Evolutionary conservation across 1,140 invertebrate species (phyloP).

Genomic region (Wasmannia auropunctata): DNA sequence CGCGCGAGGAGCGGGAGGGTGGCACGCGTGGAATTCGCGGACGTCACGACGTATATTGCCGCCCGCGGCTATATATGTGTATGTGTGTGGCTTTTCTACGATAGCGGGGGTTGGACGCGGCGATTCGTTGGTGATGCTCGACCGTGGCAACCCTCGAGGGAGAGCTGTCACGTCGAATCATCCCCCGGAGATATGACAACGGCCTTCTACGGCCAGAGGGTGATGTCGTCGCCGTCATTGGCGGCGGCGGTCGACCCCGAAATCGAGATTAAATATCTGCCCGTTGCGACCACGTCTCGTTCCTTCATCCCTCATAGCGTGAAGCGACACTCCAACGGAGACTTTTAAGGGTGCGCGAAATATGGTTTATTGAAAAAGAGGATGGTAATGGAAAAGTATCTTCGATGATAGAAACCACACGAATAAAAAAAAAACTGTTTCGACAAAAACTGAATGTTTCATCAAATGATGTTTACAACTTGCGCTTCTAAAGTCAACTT

Average conservation of each 20-base stretch:
- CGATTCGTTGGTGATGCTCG: slow-evolving; percentile 56
- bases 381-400: background rate
- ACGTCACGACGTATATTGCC: slow-evolving; percentile 83
- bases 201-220: slow-evolving; percentile 75
- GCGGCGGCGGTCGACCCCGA: slow-evolving; percentile 77
- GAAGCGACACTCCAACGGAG: background rate
- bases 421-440: background rate
- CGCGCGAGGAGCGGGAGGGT: slow-evolving; percentile 65
- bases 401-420: background rate
- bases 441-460: too few species aligned
- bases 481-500: background rate
- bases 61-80: slow-evolving; percentile 63
- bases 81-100: slow-evolving; percentile 60
- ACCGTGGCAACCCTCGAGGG: slow-evolving; percentile 75
- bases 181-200: slow-evolving; percentile 82
- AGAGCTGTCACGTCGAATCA: slow-evolving; percentile 83
- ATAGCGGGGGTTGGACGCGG: slow-evolving; percentile 42
- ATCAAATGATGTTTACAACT: background rate
- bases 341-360: background rate
- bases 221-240: slow-evolving; percentile 50
- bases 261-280: slow-evolving; percentile 83
- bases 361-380: slow-evolving; percentile 23
- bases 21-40: slow-evolving; percentile 82
- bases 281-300: background rate
- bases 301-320: background rate